These are phyloP conservation scores for Orientallactaga sibirica DNA, from an alignment of 2,797 vertebrate genomes.

Conservation along the genomic window DNA sequence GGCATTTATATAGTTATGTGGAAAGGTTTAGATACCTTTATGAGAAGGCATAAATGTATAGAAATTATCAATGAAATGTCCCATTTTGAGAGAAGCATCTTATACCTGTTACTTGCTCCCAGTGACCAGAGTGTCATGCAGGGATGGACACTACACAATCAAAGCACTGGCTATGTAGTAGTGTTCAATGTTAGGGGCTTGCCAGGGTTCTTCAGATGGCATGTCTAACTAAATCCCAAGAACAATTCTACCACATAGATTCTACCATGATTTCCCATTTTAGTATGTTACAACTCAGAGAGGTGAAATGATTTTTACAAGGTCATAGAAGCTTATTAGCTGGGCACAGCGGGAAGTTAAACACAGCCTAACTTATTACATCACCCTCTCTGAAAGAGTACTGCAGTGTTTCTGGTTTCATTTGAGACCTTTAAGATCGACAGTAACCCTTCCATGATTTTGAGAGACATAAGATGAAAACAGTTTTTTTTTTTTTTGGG, in stretches of 20 bases:
- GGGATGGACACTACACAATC: too few species aligned
- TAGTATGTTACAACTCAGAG: neutral
- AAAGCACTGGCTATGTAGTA: too few species aligned
- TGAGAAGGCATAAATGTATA: neutral
- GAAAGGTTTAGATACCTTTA: neutral
- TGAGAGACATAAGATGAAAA: neutral
- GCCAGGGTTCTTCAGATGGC: neutral
- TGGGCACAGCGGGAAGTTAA: neutral
- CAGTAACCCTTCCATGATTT: neutral
- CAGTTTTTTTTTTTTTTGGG: too few species aligned
- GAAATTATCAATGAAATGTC: neutral
- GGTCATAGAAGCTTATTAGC: neutral
- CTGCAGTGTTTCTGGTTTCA: neutral
- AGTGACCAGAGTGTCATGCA: neutral
- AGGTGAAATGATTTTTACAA: neutral
- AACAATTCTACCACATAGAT: neutral
- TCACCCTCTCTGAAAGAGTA: neutral
- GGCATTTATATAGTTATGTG: neutral
- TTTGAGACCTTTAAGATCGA: neutral
- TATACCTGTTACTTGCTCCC: neutral
- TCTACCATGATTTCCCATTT: neutral
- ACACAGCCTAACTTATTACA: neutral
- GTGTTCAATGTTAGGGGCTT: neutral
- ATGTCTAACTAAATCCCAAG: neutral
- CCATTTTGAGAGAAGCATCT: neutral